phyloP scores from a whole-genome alignment of 2,797 vertebrate species.

The Cossypha dichroa region DNA sequence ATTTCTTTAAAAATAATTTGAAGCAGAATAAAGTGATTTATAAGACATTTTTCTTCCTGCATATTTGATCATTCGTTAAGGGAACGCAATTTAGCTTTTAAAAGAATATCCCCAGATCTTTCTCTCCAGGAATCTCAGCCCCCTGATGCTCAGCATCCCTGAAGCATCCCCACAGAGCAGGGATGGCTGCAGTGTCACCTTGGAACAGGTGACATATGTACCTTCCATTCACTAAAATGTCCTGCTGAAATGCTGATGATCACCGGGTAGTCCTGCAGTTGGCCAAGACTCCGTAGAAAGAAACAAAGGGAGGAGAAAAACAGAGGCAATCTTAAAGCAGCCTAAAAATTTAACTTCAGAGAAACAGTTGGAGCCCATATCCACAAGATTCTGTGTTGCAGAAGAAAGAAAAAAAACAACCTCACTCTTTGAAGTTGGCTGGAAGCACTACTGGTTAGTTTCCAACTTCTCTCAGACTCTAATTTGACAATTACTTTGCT shows the following conservation, averaged over 20 bases:
- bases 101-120: background rate
- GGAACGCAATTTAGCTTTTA: background rate
- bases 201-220: background rate
- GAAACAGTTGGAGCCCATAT: conserved; percentile 23
- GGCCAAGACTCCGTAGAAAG: background rate
- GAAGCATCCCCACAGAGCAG: background rate
- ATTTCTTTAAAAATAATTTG: background rate
- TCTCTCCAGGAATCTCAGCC: background rate
- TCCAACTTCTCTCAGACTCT: background rate
- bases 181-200: background rate
- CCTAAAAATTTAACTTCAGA: conserved; percentile 26
- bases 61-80: background rate
- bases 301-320: background rate
- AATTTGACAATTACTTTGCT: background rate
- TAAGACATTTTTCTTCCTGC: background rate
- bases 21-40: background rate
- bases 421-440: conserved; percentile 1
- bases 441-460: background rate
- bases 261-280: background rate
- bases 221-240: background rate
- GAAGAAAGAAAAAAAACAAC: background rate
- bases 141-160: conserved; percentile 11
- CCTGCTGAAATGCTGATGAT: background rate
- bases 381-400: background rate
- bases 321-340: background rate